Percentiles rank a stretch among this genome's conserved stretches.
Conservation (phyloP, 2,797 vertebrate genomes). For the Danio kyathit region DNA sequence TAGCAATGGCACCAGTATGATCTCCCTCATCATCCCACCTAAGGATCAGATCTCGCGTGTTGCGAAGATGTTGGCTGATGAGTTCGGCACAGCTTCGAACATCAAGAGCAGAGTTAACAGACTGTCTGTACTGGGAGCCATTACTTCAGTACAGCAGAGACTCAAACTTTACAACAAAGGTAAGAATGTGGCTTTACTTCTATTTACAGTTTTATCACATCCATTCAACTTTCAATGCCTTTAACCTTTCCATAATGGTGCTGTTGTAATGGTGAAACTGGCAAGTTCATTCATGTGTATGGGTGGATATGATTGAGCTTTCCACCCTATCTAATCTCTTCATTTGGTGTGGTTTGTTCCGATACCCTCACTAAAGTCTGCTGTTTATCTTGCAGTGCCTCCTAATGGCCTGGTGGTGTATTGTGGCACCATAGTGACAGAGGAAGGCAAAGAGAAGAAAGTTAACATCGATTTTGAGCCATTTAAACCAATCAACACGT, state of each 20-base stretch:
- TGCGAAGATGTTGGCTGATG: constrained; percentile 90
- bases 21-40: constrained; percentile 90
- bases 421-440: constrained; percentile 93
- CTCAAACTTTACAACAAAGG: constrained; percentile 94
- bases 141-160: constrained; percentile 91
- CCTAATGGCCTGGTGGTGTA: constrained; percentile 93
- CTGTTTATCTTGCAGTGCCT: constrained; percentile 81
- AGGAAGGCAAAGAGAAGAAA: constrained; percentile 95
- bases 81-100: constrained; percentile 90
- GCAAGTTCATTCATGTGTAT: neutral
- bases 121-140: constrained; percentile 89
- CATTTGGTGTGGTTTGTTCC: constrained; percentile 13
- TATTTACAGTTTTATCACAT: neutral
- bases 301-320: neutral
- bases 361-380: neutral
- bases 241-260: neutral
- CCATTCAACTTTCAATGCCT: neutral
- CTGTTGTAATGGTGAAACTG: neutral
- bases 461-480: constrained; percentile 94
- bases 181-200: constrained; percentile 61
- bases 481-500: constrained; percentile 93
- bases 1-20: constrained; percentile 92
- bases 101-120: constrained; percentile 91
- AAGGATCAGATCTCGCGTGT: constrained; percentile 92
- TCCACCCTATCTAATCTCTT: constrained; percentile 30